A percentile compares a stretch with the other conserved stretches of the same genome.
Evolutionary conservation across 2,797 vertebrate genomes (phyloP).

Genomic region (Malurus leucopterus): DNA sequence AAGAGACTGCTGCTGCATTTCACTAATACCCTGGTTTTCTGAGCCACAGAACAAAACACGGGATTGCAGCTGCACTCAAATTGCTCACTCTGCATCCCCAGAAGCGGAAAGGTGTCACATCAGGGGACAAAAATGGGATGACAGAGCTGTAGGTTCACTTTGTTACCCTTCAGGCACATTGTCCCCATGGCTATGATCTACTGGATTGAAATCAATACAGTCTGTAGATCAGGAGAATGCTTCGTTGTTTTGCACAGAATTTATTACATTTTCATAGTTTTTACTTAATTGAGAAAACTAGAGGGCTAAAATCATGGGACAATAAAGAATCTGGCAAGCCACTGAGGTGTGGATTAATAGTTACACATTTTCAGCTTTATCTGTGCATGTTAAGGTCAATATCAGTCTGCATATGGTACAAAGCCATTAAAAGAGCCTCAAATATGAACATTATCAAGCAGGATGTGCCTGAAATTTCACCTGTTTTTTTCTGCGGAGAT

Average conservation of each 20-base stretch:
- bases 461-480: background rate
- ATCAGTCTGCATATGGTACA: background rate
- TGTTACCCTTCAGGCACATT: background rate
- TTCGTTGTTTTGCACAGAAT: background rate
- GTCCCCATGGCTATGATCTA: background rate
- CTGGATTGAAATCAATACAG: conserved; percentile 7
- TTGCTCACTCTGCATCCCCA: background rate
- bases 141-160: background rate
- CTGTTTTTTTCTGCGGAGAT: background rate
- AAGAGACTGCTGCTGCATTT: background rate
- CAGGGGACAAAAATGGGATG: conserved; percentile 2
- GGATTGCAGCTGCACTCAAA: background rate
- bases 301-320: background rate
- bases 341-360: conserved; percentile 16
- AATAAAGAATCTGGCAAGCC: conserved; percentile 29
- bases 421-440: background rate
- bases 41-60: background rate
- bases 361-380: conserved; percentile 1
- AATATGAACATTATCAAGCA: background rate
- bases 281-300: conserved; percentile 36
- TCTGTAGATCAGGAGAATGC: background rate
- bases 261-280: conserved; percentile 31
- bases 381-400: conserved; percentile 7
- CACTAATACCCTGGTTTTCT: background rate
- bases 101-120: conserved; percentile 17